Base-by-base conservation (phyloP, 2,797 vertebrate genomes). In the Apogon talboti region DNA sequence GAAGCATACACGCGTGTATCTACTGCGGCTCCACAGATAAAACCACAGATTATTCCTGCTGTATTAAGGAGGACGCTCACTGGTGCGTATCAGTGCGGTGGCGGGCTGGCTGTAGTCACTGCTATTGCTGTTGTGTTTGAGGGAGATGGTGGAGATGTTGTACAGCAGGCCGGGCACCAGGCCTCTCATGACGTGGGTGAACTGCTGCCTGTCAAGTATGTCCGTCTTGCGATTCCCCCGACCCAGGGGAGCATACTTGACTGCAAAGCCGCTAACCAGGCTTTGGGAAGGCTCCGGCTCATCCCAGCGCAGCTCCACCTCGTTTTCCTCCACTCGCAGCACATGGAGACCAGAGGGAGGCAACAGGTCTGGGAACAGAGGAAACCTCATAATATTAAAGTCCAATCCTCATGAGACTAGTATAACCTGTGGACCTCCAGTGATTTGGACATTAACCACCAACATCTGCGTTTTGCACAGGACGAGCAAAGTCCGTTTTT, bases 141-240 rank as follows among this genome's bases (percentile, higher is more conserved):
- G 94, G 3, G 97, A 97, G 92, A 96, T 95, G 71, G 97, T 94
- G 11, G 97, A 98, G 94, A 99, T 96, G 91, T 98, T 99, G 94
- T 99, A 99, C 67, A 96, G 93, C 65, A 94, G 92, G 72, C 97
- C 97, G 0, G 97, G 94, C 18, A 86, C 91, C 72, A 99, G 94
- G 70, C 95, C 95, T 71, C 92, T 93, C 76, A 99, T 93, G 78
- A 96, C 93, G 72, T 98, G 95, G 21, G 93, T 87, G 52, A 95
- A 95, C 82, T 93, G 94, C 79, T 95, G 91, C 77, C 92, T 90
- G 86, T 97, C 96, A 89, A 99, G 94, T 66, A 95, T 95, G 90
- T 98, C 98, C 0, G 95, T 97, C 84, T 94, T 96, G 74, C 95
- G 93, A 62, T 89, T 92, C 66, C 90, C 93, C 28, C 94, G 92